These are phyloP conservation scores for Hydropsyche betteni DNA, from an alignment of 2,888 invertebrate genomes.

Conservation along the genomic window DNA sequence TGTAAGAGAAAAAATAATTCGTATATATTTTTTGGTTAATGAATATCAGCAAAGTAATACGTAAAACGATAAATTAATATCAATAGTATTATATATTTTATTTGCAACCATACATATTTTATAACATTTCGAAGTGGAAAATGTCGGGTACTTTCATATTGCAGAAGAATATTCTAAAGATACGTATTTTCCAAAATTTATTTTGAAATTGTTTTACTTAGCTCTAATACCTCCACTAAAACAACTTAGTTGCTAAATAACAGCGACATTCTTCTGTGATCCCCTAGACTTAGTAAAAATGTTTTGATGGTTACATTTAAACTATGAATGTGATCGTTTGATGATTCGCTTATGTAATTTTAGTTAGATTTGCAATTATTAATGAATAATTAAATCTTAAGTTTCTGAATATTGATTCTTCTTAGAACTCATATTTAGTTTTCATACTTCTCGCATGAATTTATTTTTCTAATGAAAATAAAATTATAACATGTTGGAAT, in stretches of 20 bases:
- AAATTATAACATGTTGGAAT: no score
- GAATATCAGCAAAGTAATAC: no score
- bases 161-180: conserved; percentile 23
- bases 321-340: background rate
- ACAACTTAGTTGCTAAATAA: background rate
- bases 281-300: conserved; percentile 44
- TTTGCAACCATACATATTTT: background rate
- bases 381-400: no score
- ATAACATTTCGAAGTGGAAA: background rate
- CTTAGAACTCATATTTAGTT: no score
- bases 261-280: conserved; percentile 47
- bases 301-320: background rate
- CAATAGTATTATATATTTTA: background rate
- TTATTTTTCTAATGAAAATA: no score
- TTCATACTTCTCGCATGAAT: no score
- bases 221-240: background rate
- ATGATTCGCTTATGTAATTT: background rate
- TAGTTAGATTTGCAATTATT: no score
- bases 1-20: background rate
- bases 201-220: conserved; percentile 11
- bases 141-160: conserved; percentile 8
- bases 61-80: background rate
- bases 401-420: no score
- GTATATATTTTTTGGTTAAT: no score
- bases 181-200: background rate